Evolutionary conservation across 2,888 invertebrate genomes (phyloP).

Genomic region (Maniola hyperantus): DNA sequence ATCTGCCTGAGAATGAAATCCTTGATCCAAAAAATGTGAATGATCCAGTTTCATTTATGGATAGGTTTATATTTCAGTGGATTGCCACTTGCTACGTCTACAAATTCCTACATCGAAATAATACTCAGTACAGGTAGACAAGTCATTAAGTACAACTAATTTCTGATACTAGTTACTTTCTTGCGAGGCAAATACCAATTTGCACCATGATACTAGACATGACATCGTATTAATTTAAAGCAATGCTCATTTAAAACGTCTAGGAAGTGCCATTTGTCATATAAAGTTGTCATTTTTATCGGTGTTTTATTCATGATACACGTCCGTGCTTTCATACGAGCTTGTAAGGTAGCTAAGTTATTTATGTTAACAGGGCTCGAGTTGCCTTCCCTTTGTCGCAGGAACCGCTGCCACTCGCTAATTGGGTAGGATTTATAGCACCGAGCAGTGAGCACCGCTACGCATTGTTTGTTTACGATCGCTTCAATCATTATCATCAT

Average conservation of each 20-base stretch:
- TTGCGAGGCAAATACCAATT: not conserved
- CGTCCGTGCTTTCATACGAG: slow-evolving; percentile 37
- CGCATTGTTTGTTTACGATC: slow-evolving; percentile 31
- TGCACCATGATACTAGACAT: not conserved
- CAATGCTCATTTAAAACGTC: slow-evolving; percentile 6
- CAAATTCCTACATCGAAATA: not conserved
- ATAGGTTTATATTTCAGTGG: not conserved
- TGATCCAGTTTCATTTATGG: not conserved
- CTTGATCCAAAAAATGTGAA: too few species aligned
- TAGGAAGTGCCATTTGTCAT: slow-evolving; percentile 24
- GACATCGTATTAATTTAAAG: slow-evolving; percentile 1
- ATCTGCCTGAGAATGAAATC: too few species aligned
- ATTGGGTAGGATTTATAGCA: slow-evolving; percentile 76
- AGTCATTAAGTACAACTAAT: too few species aligned
- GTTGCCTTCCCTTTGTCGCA: slow-evolving; percentile 60
- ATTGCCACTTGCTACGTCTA: not conserved
- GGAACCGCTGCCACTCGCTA: slow-evolving; percentile 65
- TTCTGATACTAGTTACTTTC: too few species aligned
- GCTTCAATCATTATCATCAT: slow-evolving; percentile 31
- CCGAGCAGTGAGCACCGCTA: slow-evolving; percentile 30
- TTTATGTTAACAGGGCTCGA: slow-evolving; percentile 51
- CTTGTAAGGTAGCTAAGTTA: slow-evolving; percentile 46
- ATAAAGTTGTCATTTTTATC: slow-evolving; percentile 32
- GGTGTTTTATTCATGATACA: slow-evolving; percentile 36
- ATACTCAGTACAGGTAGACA: not conserved